A percentile compares a stretch with the other conserved stretches of the same genome.
These are phyloP conservation scores for Erinaceus europaeus DNA, from an alignment of 2,113 vertebrate genomes.

Conservation along the genomic window DNA sequence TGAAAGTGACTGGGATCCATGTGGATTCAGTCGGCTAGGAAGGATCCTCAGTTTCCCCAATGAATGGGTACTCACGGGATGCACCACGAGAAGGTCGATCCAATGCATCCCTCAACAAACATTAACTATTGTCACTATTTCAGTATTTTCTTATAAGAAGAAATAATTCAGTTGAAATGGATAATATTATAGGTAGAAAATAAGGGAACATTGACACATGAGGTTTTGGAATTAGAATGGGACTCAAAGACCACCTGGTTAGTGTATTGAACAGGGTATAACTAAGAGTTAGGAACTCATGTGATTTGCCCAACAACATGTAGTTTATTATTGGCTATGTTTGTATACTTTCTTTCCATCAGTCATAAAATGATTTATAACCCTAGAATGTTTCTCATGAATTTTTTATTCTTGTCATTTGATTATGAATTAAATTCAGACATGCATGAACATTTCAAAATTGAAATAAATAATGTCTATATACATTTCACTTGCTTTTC, in stretches of 20 bases:
- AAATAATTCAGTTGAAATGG: not conserved
- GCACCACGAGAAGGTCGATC: no score
- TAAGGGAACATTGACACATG: not conserved
- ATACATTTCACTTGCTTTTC: not conserved
- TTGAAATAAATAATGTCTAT: not conserved
- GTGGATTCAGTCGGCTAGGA: no score
- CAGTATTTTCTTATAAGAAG: not conserved
- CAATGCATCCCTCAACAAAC: not conserved
- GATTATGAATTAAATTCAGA: slow-evolving; percentile 28
- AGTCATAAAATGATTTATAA: not conserved
- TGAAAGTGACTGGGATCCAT: no score
- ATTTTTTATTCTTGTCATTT: not conserved
- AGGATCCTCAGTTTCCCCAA: no score
- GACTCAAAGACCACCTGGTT: no score
- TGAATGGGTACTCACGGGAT: no score
- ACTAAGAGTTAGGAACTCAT: not conserved
- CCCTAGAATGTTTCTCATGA: not conserved
- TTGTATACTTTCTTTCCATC: not conserved
- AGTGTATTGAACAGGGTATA: not conserved
- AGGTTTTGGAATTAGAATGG: slow-evolving; percentile 9
- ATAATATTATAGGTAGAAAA: not conserved
- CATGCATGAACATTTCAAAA: not conserved
- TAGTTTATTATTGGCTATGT: not conserved
- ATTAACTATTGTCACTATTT: not conserved
- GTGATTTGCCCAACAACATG: no score